Conservation (phyloP, 2,113 vertebrate species). For the Prunella himalayana region DNA sequence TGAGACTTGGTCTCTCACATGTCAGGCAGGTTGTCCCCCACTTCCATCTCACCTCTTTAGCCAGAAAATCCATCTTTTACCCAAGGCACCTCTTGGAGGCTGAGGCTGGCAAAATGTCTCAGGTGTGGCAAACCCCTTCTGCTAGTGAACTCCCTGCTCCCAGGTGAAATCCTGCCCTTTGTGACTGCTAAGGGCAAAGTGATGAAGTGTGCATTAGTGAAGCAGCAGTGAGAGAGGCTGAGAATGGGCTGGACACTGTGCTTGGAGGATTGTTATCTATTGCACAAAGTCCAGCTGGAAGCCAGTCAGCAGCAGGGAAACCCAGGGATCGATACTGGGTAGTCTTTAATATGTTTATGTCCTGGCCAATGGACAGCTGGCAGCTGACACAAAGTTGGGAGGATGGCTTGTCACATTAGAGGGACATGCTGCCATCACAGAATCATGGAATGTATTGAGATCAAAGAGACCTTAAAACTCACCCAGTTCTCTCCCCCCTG, state of each 20-base stretch:
- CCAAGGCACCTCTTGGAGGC: background rate
- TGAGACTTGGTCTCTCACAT: background rate
- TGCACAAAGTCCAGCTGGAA: background rate
- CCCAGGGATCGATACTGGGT: fast-evolving
- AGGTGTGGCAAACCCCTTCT: background rate
- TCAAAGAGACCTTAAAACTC: background rate
- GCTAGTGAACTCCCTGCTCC: background rate
- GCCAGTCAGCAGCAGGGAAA: background rate
- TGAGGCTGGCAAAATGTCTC: background rate
- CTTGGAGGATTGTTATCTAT: background rate
- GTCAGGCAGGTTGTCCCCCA: background rate
- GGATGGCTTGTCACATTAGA: background rate
- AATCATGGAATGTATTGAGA: background rate
- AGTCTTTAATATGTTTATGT: background rate
- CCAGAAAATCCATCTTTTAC: background rate
- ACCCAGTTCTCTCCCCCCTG: fast-evolving
- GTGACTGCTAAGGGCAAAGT: background rate
- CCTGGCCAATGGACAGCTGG: background rate
- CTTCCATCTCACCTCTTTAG: background rate
- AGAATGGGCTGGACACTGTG: background rate
- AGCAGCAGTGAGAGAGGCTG: background rate
- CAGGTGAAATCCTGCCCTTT: background rate
- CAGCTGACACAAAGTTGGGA: background rate
- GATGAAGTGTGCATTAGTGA: background rate
- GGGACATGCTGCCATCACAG: background rate